Evolutionary conservation across 1,140 invertebrate genomes (phyloP).

Genomic region (Drosophila lowei): DNA sequence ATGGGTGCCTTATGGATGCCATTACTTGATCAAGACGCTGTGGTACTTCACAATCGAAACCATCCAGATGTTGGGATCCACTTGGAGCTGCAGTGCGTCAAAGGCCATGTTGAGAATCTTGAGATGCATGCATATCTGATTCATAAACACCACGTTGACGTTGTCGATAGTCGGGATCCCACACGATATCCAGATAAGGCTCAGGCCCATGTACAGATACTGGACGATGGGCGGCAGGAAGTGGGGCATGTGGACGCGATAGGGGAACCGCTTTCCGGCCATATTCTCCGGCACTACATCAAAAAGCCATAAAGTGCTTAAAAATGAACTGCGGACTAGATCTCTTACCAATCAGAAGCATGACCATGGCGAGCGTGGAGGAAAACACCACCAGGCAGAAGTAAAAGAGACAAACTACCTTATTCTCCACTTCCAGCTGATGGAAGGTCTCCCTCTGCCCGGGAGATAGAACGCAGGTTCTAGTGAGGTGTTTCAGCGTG

Average conservation of each 20-base stretch:
- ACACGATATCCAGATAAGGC: constrained; percentile 43
- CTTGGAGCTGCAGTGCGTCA: constrained; percentile 33
- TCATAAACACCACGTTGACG: constrained; percentile 70
- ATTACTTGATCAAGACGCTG: constrained; percentile 56
- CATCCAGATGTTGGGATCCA: constrained; percentile 38
- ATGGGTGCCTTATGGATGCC: not conserved
- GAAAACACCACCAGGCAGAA: constrained; percentile 48
- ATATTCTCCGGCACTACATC: constrained; percentile 53
- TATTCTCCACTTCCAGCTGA: constrained; percentile 48
- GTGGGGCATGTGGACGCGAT: constrained; percentile 51
- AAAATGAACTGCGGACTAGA: not conserved
- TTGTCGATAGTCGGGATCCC: constrained; percentile 59
- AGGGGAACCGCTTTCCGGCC: constrained; percentile 64
- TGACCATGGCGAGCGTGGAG: constrained; percentile 38
- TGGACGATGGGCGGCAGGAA: constrained; percentile 25
- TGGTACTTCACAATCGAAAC: constrained; percentile 64
- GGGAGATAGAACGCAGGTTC: constrained; percentile 30
- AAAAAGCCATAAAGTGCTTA: not conserved
- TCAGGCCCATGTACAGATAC: constrained; percentile 56
- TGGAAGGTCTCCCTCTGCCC: constrained; percentile 48
- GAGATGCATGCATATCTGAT: constrained; percentile 68
- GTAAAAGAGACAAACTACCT: constrained; percentile 54
- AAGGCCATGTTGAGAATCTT: constrained; percentile 66
- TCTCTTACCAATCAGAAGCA: constrained; percentile 41
- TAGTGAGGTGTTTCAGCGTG: constrained; percentile 31